These are phyloP conservation scores for Eleutherodactylus coqui DNA, from an alignment of 2,797 vertebrate genomes.

Conservation along the genomic window DNA sequence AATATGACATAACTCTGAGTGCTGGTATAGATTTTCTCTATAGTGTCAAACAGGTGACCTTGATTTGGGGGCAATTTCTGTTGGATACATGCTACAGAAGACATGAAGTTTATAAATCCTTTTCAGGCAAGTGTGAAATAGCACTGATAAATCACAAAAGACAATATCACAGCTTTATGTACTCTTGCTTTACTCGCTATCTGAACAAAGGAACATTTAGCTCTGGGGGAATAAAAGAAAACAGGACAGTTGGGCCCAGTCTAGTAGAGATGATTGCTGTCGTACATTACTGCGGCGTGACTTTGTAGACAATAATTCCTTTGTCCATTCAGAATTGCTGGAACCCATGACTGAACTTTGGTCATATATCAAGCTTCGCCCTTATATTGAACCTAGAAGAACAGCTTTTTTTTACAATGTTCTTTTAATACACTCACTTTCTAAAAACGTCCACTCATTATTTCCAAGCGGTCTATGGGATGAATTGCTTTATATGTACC, in stretches of 20 bases:
- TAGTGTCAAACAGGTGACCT: constrained; percentile 54
- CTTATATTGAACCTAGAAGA: constrained; percentile 34
- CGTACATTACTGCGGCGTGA: constrained; percentile 9
- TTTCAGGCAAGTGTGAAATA: constrained; percentile 56
- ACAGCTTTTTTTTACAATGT: constrained; percentile 2
- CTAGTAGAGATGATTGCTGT: constrained; percentile 53
- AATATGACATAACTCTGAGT: too few species aligned
- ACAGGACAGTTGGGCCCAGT: constrained; percentile 55
- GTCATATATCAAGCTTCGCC: constrained; percentile 53
- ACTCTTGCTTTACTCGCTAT: constrained; percentile 58
- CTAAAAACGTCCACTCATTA: background rate
- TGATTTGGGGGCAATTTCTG: constrained; percentile 44
- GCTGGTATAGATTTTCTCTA: too few species aligned
- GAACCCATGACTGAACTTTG: constrained; percentile 58
- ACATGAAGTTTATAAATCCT: constrained; percentile 59
- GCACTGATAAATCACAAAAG: constrained; percentile 60
- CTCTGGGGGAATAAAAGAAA: constrained; percentile 51
- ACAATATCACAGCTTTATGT: constrained; percentile 61
- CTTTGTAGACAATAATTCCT: constrained; percentile 67
- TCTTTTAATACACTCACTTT: constrained; percentile 37
- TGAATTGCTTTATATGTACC: background rate
- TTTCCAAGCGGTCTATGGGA: background rate
- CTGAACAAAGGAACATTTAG: constrained; percentile 57
- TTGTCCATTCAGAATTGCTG: constrained; percentile 60
- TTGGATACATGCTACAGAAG: constrained; percentile 50